Base-by-base conservation (phyloP, 2,888 invertebrate genomes). In the Zelleria hepariella region DNA sequence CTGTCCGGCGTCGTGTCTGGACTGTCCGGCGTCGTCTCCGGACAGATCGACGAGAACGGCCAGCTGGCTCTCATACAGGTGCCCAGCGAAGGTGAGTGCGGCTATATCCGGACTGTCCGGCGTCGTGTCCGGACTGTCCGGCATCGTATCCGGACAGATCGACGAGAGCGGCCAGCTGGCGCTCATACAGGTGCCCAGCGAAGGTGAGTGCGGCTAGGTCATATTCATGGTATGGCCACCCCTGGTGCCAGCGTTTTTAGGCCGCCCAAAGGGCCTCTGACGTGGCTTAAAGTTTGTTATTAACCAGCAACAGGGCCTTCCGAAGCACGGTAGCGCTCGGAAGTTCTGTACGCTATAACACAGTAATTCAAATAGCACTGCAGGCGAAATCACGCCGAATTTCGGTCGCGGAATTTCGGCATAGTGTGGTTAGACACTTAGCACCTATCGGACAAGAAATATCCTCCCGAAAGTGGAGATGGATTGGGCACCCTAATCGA, bases 41-140 rank as follows among this genome's bases (percentile, higher is more conserved):
- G 86, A 0, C 80, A 83, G 71, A 78, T 87, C n/a, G 82, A n/a
- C n/a, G n/a, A 87, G 3, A 86, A 86, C 18, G 86, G 86, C 0
- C 76, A 79, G 0, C 62, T 88, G 64, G 86, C 82, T 63, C 71
- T 87, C 0, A 68, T 84, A 18, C 78, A 79, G 20, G 63, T 73
- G 0, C 60, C 69, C 10, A 20, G 8, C 20, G 53, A 53, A 53
- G 53, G 53, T 53, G 5, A 2, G 24, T 15, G 5, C 21, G 8
- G 6, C 4, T 49, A n/a, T n/a, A n/a, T n/a, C n/a, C n/a, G n/a
- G n/a, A n/a, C n/a, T n/a, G n/a, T n/a, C n/a, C n/a, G n/a, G n/a
- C n/a, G n/a, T n/a, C 64, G 76, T 83, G n/a, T 67, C 68, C 54
- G 83, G 81, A 1, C 70, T 88, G 0, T 74, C 82, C 0, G 82